Evolutionary conservation across 2,797 vertebrate species (phyloP).

Genomic region (Chanos chanos): DNA sequence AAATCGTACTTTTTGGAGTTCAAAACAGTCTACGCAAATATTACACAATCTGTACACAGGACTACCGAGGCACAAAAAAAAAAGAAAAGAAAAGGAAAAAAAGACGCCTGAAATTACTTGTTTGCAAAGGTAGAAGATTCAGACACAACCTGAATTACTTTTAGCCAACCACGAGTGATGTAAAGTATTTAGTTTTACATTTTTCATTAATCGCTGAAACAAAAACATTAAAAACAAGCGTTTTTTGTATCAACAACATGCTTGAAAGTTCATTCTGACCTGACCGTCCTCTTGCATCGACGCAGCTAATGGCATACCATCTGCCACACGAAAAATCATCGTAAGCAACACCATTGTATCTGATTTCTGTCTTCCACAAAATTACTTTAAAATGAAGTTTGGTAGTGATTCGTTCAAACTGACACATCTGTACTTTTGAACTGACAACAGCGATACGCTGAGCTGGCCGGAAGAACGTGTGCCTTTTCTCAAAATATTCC

Average conservation of each 20-base stretch:
- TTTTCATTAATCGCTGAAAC: too few species aligned
- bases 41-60: not conserved
- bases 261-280: slow-evolving; percentile 59
- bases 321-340: slow-evolving; percentile 82
- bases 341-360: slow-evolving; percentile 80
- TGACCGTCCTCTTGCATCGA: slow-evolving; percentile 92
- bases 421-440: slow-evolving; percentile 40
- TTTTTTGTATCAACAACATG: not conserved
- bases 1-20: too few species aligned
- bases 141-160: too few species aligned
- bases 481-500: slow-evolving; percentile 16
- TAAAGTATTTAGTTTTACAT: too few species aligned
- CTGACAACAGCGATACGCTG: slow-evolving; percentile 33
- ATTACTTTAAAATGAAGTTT: not conserved
- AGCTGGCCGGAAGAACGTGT: slow-evolving; percentile 56
- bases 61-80: not conserved
- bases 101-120: too few species aligned
- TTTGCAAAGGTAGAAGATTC: too few species aligned
- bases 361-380: not conserved
- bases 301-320: slow-evolving; percentile 84
- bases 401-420: slow-evolving; percentile 22
- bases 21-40: too few species aligned
- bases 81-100: not conserved
- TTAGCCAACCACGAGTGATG: too few species aligned
- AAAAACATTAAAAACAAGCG: not conserved